Conservation (phyloP, 2,797 vertebrate genomes). For the Botia almorhae region DNA sequence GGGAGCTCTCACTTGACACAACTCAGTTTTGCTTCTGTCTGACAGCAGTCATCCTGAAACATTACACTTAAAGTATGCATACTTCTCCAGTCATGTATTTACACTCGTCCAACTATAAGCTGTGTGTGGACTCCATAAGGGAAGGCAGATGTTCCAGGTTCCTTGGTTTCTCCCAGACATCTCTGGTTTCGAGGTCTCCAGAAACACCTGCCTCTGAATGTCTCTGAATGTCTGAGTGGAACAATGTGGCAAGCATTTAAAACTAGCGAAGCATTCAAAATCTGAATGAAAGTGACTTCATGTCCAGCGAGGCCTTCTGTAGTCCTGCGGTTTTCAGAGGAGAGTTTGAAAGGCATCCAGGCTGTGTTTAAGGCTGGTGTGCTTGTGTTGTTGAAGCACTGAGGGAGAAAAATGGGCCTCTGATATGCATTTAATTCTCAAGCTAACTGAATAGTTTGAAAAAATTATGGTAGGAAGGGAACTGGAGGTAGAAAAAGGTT, state of each 20-base stretch:
- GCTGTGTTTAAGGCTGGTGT: slow-evolving; percentile 43
- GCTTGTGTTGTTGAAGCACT: slow-evolving; percentile 52
- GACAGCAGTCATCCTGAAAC: slow-evolving; percentile 56
- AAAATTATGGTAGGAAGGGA: not conserved
- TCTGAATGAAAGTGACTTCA: slow-evolving; percentile 58
- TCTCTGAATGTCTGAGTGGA: slow-evolving; percentile 42
- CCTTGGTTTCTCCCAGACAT: slow-evolving; percentile 57
- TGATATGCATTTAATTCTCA: slow-evolving; percentile 51
- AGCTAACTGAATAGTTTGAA: no score
- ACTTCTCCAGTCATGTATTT: slow-evolving; percentile 62
- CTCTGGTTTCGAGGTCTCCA: slow-evolving; percentile 34
- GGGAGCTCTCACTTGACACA: slow-evolving; percentile 57
- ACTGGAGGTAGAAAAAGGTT: slow-evolving; percentile 11
- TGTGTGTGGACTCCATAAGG: slow-evolving; percentile 59
- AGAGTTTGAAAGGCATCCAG: slow-evolving; percentile 48
- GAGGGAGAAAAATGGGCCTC: slow-evolving; percentile 36
- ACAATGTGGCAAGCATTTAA: slow-evolving; percentile 51
- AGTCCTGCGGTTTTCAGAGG: slow-evolving; percentile 38
- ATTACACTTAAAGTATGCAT: slow-evolving; percentile 46
- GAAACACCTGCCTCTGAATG: slow-evolving; percentile 18
- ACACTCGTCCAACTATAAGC: slow-evolving; percentile 57
- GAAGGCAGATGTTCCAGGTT: slow-evolving; percentile 67
- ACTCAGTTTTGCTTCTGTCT: slow-evolving; percentile 56
- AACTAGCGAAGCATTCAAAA: slow-evolving; percentile 47
- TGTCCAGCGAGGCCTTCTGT: slow-evolving; percentile 47